These are phyloP conservation scores for Paracanthobrama guichenoti DNA, from an alignment of 2,113 vertebrate genomes.

Conservation along the genomic window DNA sequence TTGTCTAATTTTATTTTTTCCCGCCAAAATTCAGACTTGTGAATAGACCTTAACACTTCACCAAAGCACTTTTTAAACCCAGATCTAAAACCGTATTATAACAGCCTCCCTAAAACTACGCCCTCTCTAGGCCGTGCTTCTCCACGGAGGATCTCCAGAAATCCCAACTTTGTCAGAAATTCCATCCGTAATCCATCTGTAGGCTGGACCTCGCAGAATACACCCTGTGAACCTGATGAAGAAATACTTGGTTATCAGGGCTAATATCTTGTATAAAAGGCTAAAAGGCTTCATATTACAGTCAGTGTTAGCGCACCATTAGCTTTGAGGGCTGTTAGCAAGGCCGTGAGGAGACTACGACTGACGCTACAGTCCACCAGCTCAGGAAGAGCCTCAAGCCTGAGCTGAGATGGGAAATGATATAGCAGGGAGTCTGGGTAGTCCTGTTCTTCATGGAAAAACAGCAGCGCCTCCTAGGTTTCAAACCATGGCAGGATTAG, in stretches of 20 bases:
- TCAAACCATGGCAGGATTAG: not conserved
- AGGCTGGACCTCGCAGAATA: constrained; percentile 83
- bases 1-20: not conserved
- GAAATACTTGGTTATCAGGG: not conserved
- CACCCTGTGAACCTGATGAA: constrained; percentile 78
- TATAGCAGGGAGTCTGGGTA: constrained; percentile 81
- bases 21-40: not conserved
- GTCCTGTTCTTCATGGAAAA: constrained; percentile 75
- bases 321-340: constrained; percentile 80
- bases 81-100: constrained; percentile 61
- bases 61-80: not conserved
- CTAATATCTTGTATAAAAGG: not conserved
- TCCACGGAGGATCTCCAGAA: constrained; percentile 79
- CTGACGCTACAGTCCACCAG: constrained; percentile 79
- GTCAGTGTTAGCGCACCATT: constrained; percentile 70
- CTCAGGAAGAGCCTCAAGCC: constrained; percentile 77
- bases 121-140: constrained; percentile 71
- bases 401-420: constrained; percentile 84
- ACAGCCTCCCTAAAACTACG: constrained; percentile 79
- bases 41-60: constrained; percentile 2
- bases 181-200: constrained; percentile 77
- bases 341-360: constrained; percentile 77
- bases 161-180: constrained; percentile 83
- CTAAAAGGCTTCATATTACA: not conserved
- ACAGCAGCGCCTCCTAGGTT: constrained; percentile 72